Percentiles rank a stretch among this genome's conserved stretches.
Conservation (phyloP, 1,140 invertebrate species). For the Orius laevigatus region DNA sequence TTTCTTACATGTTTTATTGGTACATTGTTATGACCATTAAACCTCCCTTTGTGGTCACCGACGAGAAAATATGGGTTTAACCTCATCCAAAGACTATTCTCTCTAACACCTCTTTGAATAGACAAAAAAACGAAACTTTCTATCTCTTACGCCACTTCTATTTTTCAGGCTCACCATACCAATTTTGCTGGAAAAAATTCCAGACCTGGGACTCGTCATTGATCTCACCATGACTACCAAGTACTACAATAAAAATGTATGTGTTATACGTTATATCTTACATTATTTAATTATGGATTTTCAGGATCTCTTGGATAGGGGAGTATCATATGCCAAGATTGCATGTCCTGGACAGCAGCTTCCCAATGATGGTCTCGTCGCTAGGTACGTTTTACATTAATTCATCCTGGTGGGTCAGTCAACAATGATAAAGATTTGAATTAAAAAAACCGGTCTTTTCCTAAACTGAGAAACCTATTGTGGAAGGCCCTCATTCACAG, state of each 20-base stretch:
- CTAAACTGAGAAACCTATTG: no score
- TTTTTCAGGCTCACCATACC: conserved; percentile 33
- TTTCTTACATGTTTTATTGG: no score
- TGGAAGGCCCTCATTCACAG: no score
- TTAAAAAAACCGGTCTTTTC: no score
- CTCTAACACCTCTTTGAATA: no score
- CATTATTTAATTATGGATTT: conserved; percentile 7
- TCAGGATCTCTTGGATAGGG: conserved; percentile 27
- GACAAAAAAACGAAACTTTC: background rate
- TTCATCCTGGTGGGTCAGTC: no score
- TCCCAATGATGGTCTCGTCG: conserved; percentile 26
- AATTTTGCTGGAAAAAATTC: conserved; percentile 31
- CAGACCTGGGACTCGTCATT: conserved; percentile 42
- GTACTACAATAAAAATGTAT: conserved; percentile 35
- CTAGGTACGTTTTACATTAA: conserved; percentile 21
- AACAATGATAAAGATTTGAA: no score
- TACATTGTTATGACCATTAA: no score
- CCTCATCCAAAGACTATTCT: no score
- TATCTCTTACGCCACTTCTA: conserved; percentile 5
- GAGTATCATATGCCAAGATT: conserved; percentile 33
- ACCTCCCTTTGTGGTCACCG: no score
- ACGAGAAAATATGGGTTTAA: no score
- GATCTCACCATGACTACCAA: conserved; percentile 49
- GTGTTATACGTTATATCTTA: background rate
- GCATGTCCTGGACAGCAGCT: conserved; percentile 32